Evolutionary conservation across 1,140 invertebrate species (phyloP), one percentile per base, ranked within the genome.

Genomic region (Amyelois transitella): DNA sequence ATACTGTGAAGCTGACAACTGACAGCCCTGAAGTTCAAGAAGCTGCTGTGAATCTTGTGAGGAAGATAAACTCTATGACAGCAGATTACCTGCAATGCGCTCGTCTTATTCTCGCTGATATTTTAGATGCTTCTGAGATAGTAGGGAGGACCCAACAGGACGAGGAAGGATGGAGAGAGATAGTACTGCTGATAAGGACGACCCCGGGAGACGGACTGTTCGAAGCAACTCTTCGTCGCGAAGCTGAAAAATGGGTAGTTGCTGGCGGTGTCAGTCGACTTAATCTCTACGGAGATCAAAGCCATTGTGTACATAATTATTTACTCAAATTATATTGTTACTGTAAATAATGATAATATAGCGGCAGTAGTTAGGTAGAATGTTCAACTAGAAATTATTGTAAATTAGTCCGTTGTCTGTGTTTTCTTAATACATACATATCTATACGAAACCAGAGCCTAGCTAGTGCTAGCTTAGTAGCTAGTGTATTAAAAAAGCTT

Each of bases 221-320:
- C 67, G 95, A 96, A 79, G 93, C 91, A 0, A 94, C 94, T 0
- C 82, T 95, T 0, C 88, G 91, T 1, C 79, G 89, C 0, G 64
- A 77, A 4, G 61, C 64, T 54, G 75, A 69, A 4, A 43, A 66
- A 10, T 91, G 72, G 64, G 80, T 88, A 4, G 69, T 93, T 0
- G 90, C 91, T 0, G 94, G 94, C 1, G 91, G 92, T 1, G 90
- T 96, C 18, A 96, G 94, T 69, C 89, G 95, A 19, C 89, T 96
- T n/a, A 96, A 96, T 78, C 72, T 93, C n/a, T 96, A 96, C 64
- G 94, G 93, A 4, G 91, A 91, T 54, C 94, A 96, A 77, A 95
- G 94, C 80, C 88, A 88, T 60, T 97, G 95, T 72, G 90, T 96
- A 19, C 89, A 92, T 51, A 91, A 95, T 67, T 93, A 92, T 64